A percentile compares a stretch with the other conserved stretches of the same genome.
Conservation (phyloP, 2,888 invertebrate species). For the Plagodis dolabraria region DNA sequence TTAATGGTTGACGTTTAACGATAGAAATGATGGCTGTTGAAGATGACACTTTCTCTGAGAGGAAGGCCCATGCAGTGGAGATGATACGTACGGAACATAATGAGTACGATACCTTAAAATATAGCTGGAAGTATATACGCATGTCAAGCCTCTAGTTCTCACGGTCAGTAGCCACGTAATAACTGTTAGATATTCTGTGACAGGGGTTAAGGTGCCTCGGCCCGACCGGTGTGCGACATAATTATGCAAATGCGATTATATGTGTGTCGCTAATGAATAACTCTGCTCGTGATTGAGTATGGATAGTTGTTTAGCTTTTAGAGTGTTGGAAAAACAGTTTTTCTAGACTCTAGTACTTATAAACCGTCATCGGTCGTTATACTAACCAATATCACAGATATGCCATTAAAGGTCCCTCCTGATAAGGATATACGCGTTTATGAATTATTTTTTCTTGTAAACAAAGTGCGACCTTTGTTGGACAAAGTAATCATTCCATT, state of each 20-base stretch:
- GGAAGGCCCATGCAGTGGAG: too few relatives aligned
- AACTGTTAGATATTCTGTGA: slow-evolving; percentile 12
- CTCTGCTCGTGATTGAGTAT: background rate
- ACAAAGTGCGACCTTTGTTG: slow-evolving; percentile 8
- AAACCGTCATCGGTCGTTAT: too few relatives aligned
- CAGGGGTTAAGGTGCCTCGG: slow-evolving; percentile 18
- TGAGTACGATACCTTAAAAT: too few relatives aligned
- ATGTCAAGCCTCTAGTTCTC: slow-evolving; percentile 12
- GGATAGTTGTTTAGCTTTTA: background rate
- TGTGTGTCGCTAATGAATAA: slow-evolving; percentile 13
- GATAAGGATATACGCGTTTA: slow-evolving; percentile 14
- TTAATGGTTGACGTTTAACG: too few relatives aligned
- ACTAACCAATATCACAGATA: too few relatives aligned
- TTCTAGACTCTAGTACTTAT: too few relatives aligned
- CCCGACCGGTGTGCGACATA: slow-evolving; percentile 14
- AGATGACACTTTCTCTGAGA: too few relatives aligned
- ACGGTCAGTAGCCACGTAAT: slow-evolving; percentile 9
- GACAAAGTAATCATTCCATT: slow-evolving; percentile 18
- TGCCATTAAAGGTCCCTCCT: background rate
- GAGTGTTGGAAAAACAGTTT: too few relatives aligned
- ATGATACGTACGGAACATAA: too few relatives aligned
- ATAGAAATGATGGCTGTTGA: too few relatives aligned
- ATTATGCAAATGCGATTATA: slow-evolving; percentile 24
- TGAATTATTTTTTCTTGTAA: slow-evolving; percentile 7
- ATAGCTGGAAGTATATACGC: too few relatives aligned